Evolutionary conservation across 2,888 invertebrate species (phyloP), one percentile per base, ranked within the genome.

Genomic region (Stramonita haemastoma): DNA sequence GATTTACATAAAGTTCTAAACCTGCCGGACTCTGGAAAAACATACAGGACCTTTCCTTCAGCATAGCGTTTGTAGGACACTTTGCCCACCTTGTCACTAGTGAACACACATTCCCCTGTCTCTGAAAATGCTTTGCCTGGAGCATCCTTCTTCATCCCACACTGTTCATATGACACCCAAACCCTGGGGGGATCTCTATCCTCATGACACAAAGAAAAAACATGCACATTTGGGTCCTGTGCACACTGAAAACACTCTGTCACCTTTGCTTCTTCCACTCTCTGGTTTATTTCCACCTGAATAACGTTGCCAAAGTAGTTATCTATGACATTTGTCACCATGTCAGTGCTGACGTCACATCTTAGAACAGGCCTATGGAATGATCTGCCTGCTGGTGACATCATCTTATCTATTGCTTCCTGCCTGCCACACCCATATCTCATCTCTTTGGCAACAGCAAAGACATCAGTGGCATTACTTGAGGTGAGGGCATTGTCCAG

Each of bases 401-500:
- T n/a, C 73, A 73, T 22, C 8, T 22, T n/a, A n/a, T 73, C n/a
- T 73, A 73, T 73, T n/a, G 13, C 73, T 29, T 26, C 6, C 73
- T 73, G 73, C 8, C 73, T 73, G 26, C 73, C n/a, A 73, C 73
- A n/a, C 73, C 73, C 73, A 73, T n/a, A n/a, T 73, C 26, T 70
- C 70, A 73, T 73, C 73, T 73, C n/a, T n/a, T n/a, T 73, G 73
- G n/a, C 73, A n/a, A n/a, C 73, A 73, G 26, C 13, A n/a, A 73
- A 6, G 73, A 73, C 73, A n/a, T 73, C n/a, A n/a, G 26, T 11
- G n/a, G 26, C 73, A 26, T 8, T 73, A 11, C 73, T 8, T 13
- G 73, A 73, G 73, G 73, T 73, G 73, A n/a, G 22, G 73, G 73
- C n/a, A n/a, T 73, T n/a, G 26, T 26, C n/a, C n/a, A 73, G n/a